Percentiles rank a stretch among this genome's conserved stretches.
Conservation (phyloP, 2,113 vertebrate genomes). For the Limnothrissa miodon region DNA sequence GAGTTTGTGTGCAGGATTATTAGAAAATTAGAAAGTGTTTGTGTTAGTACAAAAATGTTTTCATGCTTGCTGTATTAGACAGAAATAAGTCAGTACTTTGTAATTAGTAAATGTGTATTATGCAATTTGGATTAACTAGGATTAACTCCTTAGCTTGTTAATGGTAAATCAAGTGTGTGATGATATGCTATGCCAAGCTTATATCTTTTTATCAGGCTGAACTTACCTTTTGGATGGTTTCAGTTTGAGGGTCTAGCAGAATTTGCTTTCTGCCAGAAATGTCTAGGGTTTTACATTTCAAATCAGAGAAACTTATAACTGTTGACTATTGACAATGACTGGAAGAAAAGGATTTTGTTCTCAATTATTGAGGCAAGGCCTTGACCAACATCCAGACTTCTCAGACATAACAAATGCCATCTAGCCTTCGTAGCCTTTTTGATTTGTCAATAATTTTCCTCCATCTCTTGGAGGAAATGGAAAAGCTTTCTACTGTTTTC, state of each 20-base stretch:
- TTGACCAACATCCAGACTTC: background rate
- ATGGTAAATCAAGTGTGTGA: slow-evolving; percentile 14
- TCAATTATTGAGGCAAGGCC: background rate
- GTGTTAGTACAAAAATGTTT: background rate
- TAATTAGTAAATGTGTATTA: slow-evolving; percentile 28
- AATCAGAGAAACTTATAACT: too few species aligned
- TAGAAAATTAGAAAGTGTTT: background rate
- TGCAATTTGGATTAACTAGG: slow-evolving; percentile 30
- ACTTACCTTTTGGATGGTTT: background rate
- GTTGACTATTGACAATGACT: too few species aligned
- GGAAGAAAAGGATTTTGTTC: background rate
- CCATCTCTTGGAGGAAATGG: background rate
- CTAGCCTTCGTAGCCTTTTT: background rate
- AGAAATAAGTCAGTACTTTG: slow-evolving; percentile 4
- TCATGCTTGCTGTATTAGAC: background rate
- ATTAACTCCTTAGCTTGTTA: slow-evolving; percentile 24
- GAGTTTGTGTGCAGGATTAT: background rate
- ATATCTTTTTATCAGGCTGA: background rate
- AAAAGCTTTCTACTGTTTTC: background rate
- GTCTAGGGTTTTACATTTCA: too few species aligned
- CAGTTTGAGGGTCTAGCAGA: background rate
- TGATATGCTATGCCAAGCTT: background rate
- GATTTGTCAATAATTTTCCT: background rate
- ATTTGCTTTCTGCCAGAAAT: background rate
- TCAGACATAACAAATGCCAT: slow-evolving; percentile 17